phyloP scores from a whole-genome alignment of 2,888 invertebrate genomes.

The Acholoe squamosa region DNA sequence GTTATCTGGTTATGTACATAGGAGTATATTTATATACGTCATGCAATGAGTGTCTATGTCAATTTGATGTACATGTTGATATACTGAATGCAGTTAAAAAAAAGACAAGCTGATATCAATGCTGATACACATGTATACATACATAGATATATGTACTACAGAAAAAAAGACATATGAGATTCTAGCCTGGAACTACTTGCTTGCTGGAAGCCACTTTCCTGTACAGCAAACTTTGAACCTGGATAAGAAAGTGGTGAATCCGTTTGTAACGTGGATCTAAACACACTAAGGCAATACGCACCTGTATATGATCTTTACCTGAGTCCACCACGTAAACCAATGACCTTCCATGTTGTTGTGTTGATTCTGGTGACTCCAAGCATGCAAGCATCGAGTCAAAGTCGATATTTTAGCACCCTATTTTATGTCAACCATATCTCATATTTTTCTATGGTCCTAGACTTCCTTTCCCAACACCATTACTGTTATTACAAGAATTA shows the following conservation, averaged over 20 bases:
- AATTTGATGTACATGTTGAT: constrained; percentile 15
- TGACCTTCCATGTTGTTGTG: constrained; percentile 20
- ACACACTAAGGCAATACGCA: background rate
- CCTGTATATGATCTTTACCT: background rate
- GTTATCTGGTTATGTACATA: constrained; percentile 49
- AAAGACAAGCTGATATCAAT: constrained; percentile 6
- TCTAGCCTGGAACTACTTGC: background rate
- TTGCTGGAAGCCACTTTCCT: background rate
- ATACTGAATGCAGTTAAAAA: background rate
- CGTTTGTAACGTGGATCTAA: no score
- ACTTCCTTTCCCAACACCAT: constrained; percentile 1
- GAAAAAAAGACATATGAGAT: constrained; percentile 43
- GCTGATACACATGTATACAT: background rate
- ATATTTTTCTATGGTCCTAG: constrained; percentile 50
- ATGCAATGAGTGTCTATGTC: constrained; percentile 38
- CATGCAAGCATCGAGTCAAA: constrained; percentile 2
- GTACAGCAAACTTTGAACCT: no score
- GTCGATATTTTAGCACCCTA: constrained; percentile 49
- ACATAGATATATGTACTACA: background rate
- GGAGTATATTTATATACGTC: constrained; percentile 59
- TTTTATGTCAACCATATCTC: constrained; percentile 52
- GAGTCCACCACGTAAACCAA: constrained; percentile 11
- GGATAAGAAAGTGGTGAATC: no score
- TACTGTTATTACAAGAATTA: background rate
- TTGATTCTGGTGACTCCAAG: background rate